A percentile compares a stretch with the other conserved stretches of the same genome.
phyloP scores from a whole-genome alignment of 2,888 invertebrate species.

The Oscheius sp. region DNA sequence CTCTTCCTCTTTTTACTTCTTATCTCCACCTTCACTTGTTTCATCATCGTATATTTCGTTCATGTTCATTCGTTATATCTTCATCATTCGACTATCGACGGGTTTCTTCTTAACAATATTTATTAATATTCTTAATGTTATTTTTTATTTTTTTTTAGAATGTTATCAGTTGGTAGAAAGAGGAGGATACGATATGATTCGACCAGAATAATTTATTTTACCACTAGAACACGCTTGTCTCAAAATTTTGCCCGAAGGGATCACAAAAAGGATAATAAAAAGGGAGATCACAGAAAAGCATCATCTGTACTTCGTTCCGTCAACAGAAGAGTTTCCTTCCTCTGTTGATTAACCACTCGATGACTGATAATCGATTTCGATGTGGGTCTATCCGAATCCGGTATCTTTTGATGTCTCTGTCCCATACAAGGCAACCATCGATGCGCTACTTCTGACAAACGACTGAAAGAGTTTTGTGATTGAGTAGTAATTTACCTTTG shows the following conservation, averaged over 20 bases:
- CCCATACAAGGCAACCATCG: not conserved
- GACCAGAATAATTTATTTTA: not conserved
- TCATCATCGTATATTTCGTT: no score
- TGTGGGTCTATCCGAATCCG: not conserved
- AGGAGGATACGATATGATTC: no score
- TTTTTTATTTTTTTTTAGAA: no score
- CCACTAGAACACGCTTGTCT: not conserved
- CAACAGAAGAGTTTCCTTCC: conserved; percentile 2
- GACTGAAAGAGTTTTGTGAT: conserved; percentile 19
- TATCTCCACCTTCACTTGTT: no score
- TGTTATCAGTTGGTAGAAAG: no score
- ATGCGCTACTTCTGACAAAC: conserved; percentile 1
- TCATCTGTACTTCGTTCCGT: conserved; percentile 8
- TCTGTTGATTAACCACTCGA: no score
- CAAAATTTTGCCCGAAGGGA: not conserved
- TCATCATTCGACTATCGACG: no score
- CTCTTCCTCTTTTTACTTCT: not conserved
- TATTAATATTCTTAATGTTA: no score
- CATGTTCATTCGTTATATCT: no score
- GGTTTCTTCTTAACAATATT: no score
- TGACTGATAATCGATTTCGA: not conserved
- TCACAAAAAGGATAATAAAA: no score
- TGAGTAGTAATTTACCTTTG: conserved; percentile 42
- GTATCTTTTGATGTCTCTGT: not conserved
- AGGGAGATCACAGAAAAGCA: conserved; percentile 11